These are phyloP conservation scores for Monochamus saltuarius DNA, from an alignment of 1,140 invertebrate species.

Conservation along the genomic window DNA sequence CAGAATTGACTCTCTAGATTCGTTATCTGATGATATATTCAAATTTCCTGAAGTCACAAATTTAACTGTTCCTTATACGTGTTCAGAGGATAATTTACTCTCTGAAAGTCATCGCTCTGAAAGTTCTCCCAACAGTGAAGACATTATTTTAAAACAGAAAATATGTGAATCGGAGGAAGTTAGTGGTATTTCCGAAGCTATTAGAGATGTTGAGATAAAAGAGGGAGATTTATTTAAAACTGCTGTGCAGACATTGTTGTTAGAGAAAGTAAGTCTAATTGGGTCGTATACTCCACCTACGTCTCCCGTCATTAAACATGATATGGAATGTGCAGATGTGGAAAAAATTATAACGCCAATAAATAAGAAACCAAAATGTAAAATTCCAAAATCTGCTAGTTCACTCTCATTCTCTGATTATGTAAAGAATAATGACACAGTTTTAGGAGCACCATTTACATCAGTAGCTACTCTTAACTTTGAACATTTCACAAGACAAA, in stretches of 20 bases:
- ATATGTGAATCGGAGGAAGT: background rate
- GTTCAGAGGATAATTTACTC: too few species aligned
- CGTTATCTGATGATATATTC: background rate
- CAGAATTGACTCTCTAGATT: constrained; percentile 24
- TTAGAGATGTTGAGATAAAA: constrained; percentile 32
- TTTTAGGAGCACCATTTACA: constrained; percentile 36
- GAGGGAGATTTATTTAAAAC: constrained; percentile 45
- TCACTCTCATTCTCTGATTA: constrained; percentile 30
- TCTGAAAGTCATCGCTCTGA: too few species aligned
- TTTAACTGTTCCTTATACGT: too few species aligned
- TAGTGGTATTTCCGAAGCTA: constrained; percentile 24
- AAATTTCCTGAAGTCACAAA: too few species aligned
- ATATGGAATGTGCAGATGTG: background rate
- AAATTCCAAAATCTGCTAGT: constrained; percentile 28
- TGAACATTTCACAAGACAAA: constrained; percentile 20
- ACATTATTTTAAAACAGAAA: too few species aligned
- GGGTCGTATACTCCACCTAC: constrained; percentile 44
- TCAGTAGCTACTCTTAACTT: constrained; percentile 26
- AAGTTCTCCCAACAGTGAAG: too few species aligned
- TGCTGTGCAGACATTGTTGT: constrained; percentile 50
- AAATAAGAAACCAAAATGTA: constrained; percentile 5
- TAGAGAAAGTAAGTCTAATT: constrained; percentile 49
- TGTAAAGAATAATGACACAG: constrained; percentile 34
- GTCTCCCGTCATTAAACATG: constrained; percentile 32
- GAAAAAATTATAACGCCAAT: constrained; percentile 15